Base-by-base conservation (phyloP, 2,113 vertebrate genomes). In the Alaudala cheleensis region DNA sequence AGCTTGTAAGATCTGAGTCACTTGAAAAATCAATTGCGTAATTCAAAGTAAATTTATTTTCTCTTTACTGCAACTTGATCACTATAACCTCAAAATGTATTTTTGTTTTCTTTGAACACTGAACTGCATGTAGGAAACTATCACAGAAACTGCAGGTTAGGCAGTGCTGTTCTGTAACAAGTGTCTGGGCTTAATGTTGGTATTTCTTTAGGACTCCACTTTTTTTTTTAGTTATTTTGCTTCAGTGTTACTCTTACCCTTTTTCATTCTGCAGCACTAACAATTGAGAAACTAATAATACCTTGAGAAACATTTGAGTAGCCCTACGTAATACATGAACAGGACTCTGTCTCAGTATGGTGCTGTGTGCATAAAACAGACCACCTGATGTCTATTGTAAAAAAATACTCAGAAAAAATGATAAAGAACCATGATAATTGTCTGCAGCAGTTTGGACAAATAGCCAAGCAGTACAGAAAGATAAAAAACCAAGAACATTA, bases 281-380 rank as follows among this genome's bases (percentile, higher is more conserved):
- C 73, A 70, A n/a, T 80, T 92, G 89, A 31, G 89, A 87, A 95
- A 91, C 45, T 65, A 51, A 67, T 78, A 66, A 70, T 77, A 81
- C 64, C 80, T 65, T 81, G 61, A 93, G 94, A 95, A 95, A 74
- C 17, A 49, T 81, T 86, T 78, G 79, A n/a, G 39, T 50, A 86
- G 60, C 76, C 28, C 81, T 45, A 71, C 91, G 56, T 47, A 95
- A 69, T 31, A 39, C n/a, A 39, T 29, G 44, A 85, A 29, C 28
- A 58, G 45, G 29, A 47, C 45, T 69, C n/a, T 88, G 62, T 56
- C 66, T 72, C 57, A 73, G 51, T 34, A 10, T 44, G 26, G 45
- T 74, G 29, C 62, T 39, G 29, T 54, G 42, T 49, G 28, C 24
- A 25, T 92, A 47, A 39, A 91, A 58, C 87, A 71, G 90, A 90